Conservation (phyloP, 2,888 invertebrate species). For the Mellilla xanthometata region DNA sequence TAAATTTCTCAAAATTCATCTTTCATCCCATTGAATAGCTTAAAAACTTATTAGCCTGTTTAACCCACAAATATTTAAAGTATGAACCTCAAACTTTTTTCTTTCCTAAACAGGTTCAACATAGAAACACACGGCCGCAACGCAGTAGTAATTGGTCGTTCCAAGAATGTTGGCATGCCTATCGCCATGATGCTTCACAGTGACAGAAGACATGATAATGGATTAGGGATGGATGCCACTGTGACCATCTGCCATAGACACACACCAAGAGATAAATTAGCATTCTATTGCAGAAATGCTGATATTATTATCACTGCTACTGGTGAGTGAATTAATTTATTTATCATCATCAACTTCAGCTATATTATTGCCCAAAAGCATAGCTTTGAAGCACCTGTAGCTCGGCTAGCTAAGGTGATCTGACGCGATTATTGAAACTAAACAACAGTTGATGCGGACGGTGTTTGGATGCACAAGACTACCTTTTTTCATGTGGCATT, state of each 20-base stretch:
- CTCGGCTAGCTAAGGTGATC: too few species aligned
- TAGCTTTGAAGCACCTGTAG: too few species aligned
- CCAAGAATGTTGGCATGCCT: conserved; percentile 96
- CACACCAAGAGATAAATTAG: conserved; percentile 90
- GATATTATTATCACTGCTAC: conserved; percentile 91
- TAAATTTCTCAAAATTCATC: too few species aligned
- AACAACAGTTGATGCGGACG: too few species aligned
- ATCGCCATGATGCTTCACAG: conserved; percentile 92
- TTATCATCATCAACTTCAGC: too few species aligned
- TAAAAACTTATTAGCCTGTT: too few species aligned
- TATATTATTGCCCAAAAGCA: too few species aligned
- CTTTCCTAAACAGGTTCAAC: conserved; percentile 54
- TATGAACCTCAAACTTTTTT: background rate
- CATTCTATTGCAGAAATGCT: conserved; percentile 86
- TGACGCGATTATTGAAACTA: too few species aligned
- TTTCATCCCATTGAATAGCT: too few species aligned
- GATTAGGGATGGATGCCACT: conserved; percentile 91
- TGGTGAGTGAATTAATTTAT: conserved; percentile 60
- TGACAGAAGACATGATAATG: conserved; percentile 86
- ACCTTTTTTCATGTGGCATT: too few species aligned
- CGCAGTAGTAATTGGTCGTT: conserved; percentile 94
- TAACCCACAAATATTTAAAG: too few species aligned
- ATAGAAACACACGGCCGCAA: conserved; percentile 92
- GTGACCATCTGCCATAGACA: conserved; percentile 95
- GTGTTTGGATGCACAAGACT: too few species aligned